Evolutionary conservation across 2,797 vertebrate genomes (phyloP), one percentile per base, ranked within the genome.

Genomic region (Cottoperca gobio): DNA sequence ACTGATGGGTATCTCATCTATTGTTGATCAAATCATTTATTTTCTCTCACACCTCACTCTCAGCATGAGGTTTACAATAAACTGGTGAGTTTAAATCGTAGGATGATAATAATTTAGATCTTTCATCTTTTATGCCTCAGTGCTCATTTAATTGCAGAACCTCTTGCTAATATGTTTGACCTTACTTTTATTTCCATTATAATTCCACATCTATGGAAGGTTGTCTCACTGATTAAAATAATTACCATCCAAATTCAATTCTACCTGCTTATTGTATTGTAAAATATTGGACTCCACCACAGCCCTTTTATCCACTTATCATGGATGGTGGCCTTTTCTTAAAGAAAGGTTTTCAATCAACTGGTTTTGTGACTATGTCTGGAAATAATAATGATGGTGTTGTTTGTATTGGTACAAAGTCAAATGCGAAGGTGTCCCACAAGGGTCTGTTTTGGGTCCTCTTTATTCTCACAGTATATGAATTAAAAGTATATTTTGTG

Each of bases 151-250:
- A 48, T 58, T 74, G 21, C 45, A 26, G 43, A 12, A 43, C 21
- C 0, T 6, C 9, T 57, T 12, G 4, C 57, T 14, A 16, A 48
- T 61, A 55, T 67, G 6, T 40, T 52, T 54, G 19, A 40, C 54
- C 40, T 57, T 37, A 53, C 24, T 54, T 66, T 40, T 21, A 62
- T 19, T 57, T 67, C n/a, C 21, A 67, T 14, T n/a, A 19, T 31
- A 39, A 66, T 52, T 77, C 8, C 16, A 54, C 58, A 62, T 42
- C 8, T 35, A 57, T 28, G 11, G 5, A 21, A 33, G 19, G 4
- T 54, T 66, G 33, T 60, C 21, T 49, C 7, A 43, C 19, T 16
- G 10, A 7, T 70, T 55, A 13, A 8, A 48, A 50, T 48, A 14
- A 24, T 26, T 33, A 54, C 12, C 2, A 3, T 45, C 10, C 23